Percentiles rank a stretch among this genome's conserved stretches.
These are phyloP conservation scores for Trichonephila inaurata DNA, from an alignment of 1,140 invertebrate genomes.

Conservation along the genomic window DNA sequence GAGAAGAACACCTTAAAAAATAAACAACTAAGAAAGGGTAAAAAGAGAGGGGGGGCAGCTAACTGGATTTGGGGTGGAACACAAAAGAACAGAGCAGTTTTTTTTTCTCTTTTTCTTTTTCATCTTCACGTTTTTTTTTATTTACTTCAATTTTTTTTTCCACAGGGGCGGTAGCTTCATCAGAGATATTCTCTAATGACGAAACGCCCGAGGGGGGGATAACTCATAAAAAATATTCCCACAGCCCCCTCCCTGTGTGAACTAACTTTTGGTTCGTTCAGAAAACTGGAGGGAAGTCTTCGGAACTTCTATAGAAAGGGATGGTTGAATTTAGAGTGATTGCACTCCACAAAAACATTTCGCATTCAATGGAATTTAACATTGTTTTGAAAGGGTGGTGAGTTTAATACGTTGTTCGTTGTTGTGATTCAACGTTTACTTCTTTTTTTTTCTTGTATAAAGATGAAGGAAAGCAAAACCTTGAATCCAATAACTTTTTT, in stretches of 20 bases:
- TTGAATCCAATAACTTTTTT: background rate
- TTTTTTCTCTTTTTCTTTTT: background rate
- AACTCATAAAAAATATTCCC: background rate
- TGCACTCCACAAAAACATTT: background rate
- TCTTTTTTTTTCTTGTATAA: background rate
- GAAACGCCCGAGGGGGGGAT: conserved; percentile 1
- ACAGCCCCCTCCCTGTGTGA: conserved; percentile 35
- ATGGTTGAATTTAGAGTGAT: background rate
- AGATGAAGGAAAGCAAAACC: background rate
- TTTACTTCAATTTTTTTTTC: conserved; percentile 10
- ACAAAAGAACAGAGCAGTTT: conserved; percentile 33
- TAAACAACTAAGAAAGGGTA: conserved; percentile 51
- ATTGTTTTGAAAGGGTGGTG: background rate
- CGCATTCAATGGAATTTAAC: background rate
- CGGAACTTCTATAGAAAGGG: background rate
- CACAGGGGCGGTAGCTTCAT: conserved; percentile 35
- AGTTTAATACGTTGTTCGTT: background rate
- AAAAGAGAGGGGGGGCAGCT: conserved; percentile 21
- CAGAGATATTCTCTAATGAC: conserved; percentile 67
- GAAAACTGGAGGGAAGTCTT: background rate
- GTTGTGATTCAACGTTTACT: background rate
- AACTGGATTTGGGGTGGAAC: conserved; percentile 65
- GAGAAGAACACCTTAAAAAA: conserved; percentile 66
- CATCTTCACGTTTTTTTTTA: background rate
- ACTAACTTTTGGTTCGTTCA: background rate